Conservation (phyloP, 1,140 invertebrate species). For the Trachymyrmex septentrionalis region DNA sequence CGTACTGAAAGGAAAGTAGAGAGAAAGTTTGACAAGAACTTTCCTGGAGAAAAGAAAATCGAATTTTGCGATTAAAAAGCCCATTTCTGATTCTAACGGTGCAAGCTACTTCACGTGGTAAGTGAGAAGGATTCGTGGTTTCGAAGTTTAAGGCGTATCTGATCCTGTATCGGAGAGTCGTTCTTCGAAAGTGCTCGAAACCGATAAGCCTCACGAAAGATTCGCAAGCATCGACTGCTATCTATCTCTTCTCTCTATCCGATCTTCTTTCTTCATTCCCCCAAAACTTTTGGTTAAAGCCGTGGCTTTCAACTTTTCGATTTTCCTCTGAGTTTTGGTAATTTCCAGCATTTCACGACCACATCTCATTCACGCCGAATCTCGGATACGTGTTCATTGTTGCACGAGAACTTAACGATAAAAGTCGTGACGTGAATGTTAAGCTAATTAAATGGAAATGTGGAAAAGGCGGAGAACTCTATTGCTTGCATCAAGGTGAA, state of each 20-base stretch:
- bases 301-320: conserved; percentile 38
- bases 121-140: conserved; percentile 58
- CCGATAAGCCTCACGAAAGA: conserved; percentile 57
- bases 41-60: conserved; percentile 41
- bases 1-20: neutral
- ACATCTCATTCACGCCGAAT: neutral
- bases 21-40: conserved; percentile 10
- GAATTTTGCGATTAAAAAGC: conserved; percentile 55
- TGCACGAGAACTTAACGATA: conserved; percentile 18
- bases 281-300: conserved; percentile 36
- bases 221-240: conserved; percentile 33
- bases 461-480: neutral
- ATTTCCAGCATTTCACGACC: conserved; percentile 1
- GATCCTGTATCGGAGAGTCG: conserved; percentile 54
- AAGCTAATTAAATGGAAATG: conserved; percentile 40
- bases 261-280: conserved; percentile 27
- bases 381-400: conserved; percentile 30
- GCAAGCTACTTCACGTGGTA: conserved; percentile 41
- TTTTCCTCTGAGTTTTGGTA: conserved; percentile 24
- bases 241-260: neutral
- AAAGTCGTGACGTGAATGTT: conserved; percentile 38
- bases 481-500: neutral
- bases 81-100: conserved; percentile 30
- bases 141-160: conserved; percentile 54
- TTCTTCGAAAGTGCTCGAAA: conserved; percentile 37